These are phyloP conservation scores for Cerceris ruficornis DNA, from an alignment of 2,888 invertebrate genomes.

Conservation along the genomic window DNA sequence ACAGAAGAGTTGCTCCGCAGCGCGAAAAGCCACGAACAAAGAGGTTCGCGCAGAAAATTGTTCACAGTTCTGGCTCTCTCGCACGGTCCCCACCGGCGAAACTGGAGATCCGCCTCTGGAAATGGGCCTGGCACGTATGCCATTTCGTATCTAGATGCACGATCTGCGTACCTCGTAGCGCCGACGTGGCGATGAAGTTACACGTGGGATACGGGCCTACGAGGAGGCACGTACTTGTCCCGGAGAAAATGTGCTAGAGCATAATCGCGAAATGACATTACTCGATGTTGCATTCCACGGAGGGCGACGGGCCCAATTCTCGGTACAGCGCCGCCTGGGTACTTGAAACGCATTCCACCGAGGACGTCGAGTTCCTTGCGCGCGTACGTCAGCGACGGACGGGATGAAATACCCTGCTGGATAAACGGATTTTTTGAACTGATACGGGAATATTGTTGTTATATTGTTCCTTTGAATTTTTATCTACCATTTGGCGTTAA, in stretches of 20 bases:
- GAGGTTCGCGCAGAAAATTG: constrained; percentile 1
- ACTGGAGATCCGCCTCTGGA: constrained; percentile 50
- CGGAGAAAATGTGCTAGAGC: constrained; percentile 54
- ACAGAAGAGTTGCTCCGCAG: background rate
- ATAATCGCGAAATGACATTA: constrained; percentile 60
- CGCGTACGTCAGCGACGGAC: constrained; percentile 41
- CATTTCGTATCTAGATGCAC: constrained; percentile 53
- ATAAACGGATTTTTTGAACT: constrained; percentile 3
- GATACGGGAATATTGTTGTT: too few relatives aligned
- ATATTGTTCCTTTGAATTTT: too few relatives aligned
- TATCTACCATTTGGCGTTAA: too few relatives aligned
- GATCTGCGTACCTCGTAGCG: constrained; percentile 49
- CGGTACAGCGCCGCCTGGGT: constrained; percentile 65
- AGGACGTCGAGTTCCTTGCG: constrained; percentile 53
- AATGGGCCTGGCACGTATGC: constrained; percentile 50
- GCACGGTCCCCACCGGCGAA: constrained; percentile 19
- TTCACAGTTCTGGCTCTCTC: constrained; percentile 12
- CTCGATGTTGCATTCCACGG: constrained; percentile 53
- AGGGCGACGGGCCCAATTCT: constrained; percentile 69
- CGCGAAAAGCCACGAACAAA: background rate
- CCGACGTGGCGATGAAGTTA: constrained; percentile 51
- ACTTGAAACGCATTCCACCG: constrained; percentile 62
- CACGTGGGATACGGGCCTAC: constrained; percentile 40
- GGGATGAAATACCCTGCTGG: constrained; percentile 3
- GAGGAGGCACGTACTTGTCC: constrained; percentile 48